Conservation (phyloP, 1,140 invertebrate species). For the Anthonomus grandis region DNA sequence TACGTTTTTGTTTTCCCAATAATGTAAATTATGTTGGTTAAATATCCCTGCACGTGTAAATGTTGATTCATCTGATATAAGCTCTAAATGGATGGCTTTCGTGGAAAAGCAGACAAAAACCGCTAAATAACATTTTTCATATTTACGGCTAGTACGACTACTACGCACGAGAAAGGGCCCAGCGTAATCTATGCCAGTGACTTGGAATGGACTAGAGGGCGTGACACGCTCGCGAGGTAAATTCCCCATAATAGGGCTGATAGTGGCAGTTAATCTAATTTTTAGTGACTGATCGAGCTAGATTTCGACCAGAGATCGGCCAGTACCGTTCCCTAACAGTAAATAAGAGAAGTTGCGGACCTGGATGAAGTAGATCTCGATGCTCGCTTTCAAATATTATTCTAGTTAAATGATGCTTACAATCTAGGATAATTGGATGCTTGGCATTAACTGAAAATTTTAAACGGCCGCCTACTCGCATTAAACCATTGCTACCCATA, state of each 20-base stretch:
- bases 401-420: constrained; percentile 25
- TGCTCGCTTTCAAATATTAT: constrained; percentile 29
- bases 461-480: constrained; percentile 48
- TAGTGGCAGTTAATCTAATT: constrained; percentile 5
- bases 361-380: constrained; percentile 34
- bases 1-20: too few relatives aligned
- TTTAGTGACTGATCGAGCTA: constrained; percentile 29
- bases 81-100: constrained; percentile 42
- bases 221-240: not conserved
- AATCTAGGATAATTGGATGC: constrained; percentile 46
- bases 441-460: constrained; percentile 35
- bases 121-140: not conserved
- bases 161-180: too few relatives aligned
- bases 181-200: not conserved
- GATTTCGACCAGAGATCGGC: constrained; percentile 23
- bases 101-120: constrained; percentile 12
- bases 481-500: constrained; percentile 34
- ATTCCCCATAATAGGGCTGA: not conserved
- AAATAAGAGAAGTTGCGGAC: constrained; percentile 29
- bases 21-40: too few relatives aligned
- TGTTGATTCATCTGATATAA: too few relatives aligned
- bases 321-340: constrained; percentile 32
- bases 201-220: not conserved
- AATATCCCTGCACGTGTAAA: too few relatives aligned
- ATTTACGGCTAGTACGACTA: not conserved